These are phyloP conservation scores for Ormyrus pomaceus DNA, from an alignment of 2,888 invertebrate genomes.

Conservation along the genomic window DNA sequence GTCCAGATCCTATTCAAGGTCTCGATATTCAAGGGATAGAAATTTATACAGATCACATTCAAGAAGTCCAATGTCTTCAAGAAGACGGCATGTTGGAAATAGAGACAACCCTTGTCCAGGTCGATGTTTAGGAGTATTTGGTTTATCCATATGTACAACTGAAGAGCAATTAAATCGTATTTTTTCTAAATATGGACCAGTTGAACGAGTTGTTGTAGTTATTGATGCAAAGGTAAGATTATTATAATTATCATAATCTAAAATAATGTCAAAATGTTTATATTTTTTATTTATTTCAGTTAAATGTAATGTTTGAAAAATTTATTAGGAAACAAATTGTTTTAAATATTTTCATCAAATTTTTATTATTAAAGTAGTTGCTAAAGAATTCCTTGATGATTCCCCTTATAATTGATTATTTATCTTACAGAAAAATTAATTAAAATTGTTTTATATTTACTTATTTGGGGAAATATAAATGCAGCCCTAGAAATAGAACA, in stretches of 20 bases:
- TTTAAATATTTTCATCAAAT: not conserved
- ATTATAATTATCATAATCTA: slow-evolving; percentile 1
- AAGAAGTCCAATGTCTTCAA: slow-evolving; percentile 89
- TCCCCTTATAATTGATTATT: not conserved
- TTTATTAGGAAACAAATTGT: not conserved
- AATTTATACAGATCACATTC: slow-evolving; percentile 80
- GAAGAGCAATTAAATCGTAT: slow-evolving; percentile 94
- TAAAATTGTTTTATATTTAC: not conserved
- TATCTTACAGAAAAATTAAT: slow-evolving; percentile 3
- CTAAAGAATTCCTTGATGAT: slow-evolving; percentile 19
- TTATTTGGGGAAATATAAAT: slow-evolving; percentile 62
- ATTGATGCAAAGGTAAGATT: slow-evolving; percentile 91
- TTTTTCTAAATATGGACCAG: slow-evolving; percentile 93
- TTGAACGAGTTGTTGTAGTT: slow-evolving; percentile 95
- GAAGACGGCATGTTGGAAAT: slow-evolving; percentile 87
- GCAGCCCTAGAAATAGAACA: slow-evolving; percentile 72
- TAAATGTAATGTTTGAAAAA: not conserved
- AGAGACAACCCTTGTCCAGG: slow-evolving; percentile 92
- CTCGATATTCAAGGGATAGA: slow-evolving; percentile 78
- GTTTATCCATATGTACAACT: slow-evolving; percentile 93
- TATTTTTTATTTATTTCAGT: slow-evolving; percentile 9
- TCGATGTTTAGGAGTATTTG: slow-evolving; percentile 95
- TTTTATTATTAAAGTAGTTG: slow-evolving; percentile 3
- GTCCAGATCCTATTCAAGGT: slow-evolving; percentile 78
- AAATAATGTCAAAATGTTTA: not conserved